Evolutionary conservation across 2,888 invertebrate genomes (phyloP).

Genomic region (Coremacera marginata): DNA sequence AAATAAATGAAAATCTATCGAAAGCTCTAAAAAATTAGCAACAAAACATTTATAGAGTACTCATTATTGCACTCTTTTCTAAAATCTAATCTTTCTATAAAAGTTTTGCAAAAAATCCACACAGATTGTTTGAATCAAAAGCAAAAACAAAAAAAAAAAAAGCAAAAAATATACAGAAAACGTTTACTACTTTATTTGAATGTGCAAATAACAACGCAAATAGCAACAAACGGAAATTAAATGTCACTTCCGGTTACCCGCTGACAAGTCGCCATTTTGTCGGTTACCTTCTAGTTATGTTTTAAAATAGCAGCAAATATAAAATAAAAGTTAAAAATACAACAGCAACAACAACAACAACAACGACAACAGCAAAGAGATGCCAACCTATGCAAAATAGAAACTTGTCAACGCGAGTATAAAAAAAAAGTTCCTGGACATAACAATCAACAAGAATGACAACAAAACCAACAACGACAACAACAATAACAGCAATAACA

Average conservation of each 20-base stretch:
- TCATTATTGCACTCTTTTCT: too few relatives aligned
- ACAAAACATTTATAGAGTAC: too few relatives aligned
- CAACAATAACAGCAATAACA: conserved; percentile 5
- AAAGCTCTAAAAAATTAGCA: too few relatives aligned
- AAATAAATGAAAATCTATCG: too few relatives aligned
- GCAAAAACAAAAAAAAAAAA: background rate
- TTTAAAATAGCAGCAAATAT: conserved; percentile 6
- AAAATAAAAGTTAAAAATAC: background rate
- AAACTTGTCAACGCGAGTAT: background rate
- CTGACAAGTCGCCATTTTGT: conserved; percentile 19
- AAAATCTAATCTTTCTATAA: too few relatives aligned
- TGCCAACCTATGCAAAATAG: conserved; percentile 28
- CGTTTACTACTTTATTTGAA: background rate
- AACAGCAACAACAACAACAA: background rate
- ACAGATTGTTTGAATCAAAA: too few relatives aligned
- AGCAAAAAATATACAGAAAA: background rate
- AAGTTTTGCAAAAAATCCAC: too few relatives aligned
- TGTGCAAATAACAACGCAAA: background rate
- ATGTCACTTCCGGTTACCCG: conserved; percentile 43
- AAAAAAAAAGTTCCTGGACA: conserved; percentile 26
- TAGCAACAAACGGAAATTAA: conserved; percentile 43
- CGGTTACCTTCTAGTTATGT: background rate
- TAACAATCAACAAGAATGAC: conserved; percentile 31
- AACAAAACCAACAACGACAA: background rate
- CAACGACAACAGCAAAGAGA: background rate